Percentiles rank a stretch among this genome's conserved stretches.
These are phyloP conservation scores for Papilio aristodemus DNA, from an alignment of 1,140 invertebrate species.

Conservation along the genomic window DNA sequence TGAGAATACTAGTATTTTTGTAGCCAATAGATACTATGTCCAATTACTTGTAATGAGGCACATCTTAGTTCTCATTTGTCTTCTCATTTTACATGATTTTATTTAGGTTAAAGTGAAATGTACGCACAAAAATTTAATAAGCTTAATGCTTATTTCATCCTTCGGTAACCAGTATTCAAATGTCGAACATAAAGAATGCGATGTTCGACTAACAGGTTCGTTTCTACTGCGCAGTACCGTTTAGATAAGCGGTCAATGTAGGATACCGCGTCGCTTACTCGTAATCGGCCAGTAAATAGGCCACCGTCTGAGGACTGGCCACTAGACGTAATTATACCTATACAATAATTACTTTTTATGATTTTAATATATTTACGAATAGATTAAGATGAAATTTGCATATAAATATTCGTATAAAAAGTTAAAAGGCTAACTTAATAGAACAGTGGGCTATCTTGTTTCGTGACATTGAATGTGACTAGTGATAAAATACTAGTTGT, in stretches of 20 bases:
- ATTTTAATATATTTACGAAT: conserved; percentile 20
- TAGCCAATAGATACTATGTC: no score
- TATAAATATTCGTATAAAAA: conserved; percentile 1
- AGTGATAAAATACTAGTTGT: conserved; percentile 1
- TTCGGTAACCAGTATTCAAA: not conserved
- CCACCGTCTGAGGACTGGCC: conserved; percentile 36
- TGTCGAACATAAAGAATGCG: conserved; percentile 24
- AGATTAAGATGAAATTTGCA: conserved; percentile 1
- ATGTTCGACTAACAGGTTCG: conserved; percentile 26
- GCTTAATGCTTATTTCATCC: not conserved
- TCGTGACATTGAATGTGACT: not conserved
- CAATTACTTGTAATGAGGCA: no score
- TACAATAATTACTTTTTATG: conserved; percentile 10
- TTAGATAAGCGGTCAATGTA: conserved; percentile 66
- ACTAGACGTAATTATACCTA: conserved; percentile 23
- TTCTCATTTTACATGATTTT: not conserved
- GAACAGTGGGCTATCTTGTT: conserved; percentile 7
- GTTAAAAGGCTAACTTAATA: not conserved
- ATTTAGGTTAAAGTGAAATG: no score
- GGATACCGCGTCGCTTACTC: conserved; percentile 41
- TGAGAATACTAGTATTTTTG: no score
- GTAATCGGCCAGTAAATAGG: conserved; percentile 47
- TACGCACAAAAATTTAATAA: no score
- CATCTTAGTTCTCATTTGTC: not conserved
- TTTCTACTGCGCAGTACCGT: conserved; percentile 60